Conservation (phyloP, 1,140 invertebrate genomes). For the Arion vulgaris region DNA sequence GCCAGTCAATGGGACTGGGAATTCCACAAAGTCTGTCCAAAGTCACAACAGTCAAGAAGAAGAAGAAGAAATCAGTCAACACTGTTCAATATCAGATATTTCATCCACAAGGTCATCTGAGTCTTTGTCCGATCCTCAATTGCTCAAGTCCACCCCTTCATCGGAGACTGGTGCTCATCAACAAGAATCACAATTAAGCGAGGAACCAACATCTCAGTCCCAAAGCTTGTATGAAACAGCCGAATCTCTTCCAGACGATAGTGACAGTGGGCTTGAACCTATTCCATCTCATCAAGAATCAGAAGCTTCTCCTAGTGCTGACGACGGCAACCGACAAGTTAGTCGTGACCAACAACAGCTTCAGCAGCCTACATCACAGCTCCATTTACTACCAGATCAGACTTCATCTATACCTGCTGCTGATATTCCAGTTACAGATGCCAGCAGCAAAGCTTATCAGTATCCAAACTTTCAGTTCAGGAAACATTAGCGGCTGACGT, state of each 20-base stretch:
- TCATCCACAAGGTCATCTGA: slow-evolving; percentile 43
- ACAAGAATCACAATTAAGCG: slow-evolving; percentile 18
- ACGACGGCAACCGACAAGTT: neutral
- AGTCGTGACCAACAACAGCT: neutral
- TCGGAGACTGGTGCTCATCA: slow-evolving; percentile 30
- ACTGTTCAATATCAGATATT: slow-evolving; percentile 41
- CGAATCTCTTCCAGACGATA: slow-evolving; percentile 39
- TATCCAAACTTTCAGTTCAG: neutral
- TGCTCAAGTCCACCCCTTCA: slow-evolving; percentile 51
- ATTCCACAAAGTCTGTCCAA: neutral
- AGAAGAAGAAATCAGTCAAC: slow-evolving; percentile 4
- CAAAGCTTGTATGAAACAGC: slow-evolving; percentile 50
- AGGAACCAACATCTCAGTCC: slow-evolving; percentile 38
- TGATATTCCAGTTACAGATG: neutral
- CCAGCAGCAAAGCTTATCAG: neutral
- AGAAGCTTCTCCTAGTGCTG: neutral
- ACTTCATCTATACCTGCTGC: neutral
- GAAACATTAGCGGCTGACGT: neutral
- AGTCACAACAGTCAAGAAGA: slow-evolving; percentile 23
- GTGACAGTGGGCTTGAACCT: slow-evolving; percentile 22
- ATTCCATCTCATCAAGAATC: neutral
- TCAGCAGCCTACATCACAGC: slow-evolving; percentile 20
- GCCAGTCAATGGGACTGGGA: slow-evolving; percentile 10
- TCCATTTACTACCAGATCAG: neutral
- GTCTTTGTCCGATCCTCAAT: slow-evolving; percentile 54